These are phyloP conservation scores for Xylocampa areola DNA, from an alignment of 2,888 invertebrate species.

Conservation along the genomic window DNA sequence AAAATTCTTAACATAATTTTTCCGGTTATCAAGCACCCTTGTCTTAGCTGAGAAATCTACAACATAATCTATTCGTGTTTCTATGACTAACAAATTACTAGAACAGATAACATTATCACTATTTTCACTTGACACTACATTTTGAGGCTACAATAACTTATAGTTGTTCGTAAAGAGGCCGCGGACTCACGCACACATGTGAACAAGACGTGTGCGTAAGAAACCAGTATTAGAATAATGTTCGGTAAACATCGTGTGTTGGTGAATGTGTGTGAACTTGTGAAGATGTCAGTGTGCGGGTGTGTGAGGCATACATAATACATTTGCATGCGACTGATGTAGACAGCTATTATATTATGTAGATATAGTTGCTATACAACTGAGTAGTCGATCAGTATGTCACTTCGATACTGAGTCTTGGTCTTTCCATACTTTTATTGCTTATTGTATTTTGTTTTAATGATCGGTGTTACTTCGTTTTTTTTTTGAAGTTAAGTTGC, in stretches of 20 bases:
- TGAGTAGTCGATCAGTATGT: conserved; percentile 82
- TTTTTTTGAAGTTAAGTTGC: neutral
- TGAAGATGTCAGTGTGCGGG: conserved; percentile 48
- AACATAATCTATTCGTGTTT: conserved; percentile 9
- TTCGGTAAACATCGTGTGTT: conserved; percentile 47
- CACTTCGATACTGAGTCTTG: conserved; percentile 63
- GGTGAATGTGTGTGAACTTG: conserved; percentile 37
- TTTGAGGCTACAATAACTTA: conserved; percentile 54
- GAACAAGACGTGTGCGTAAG: conserved; percentile 54
- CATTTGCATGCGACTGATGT: conserved; percentile 78
- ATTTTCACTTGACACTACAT: conserved; percentile 53
- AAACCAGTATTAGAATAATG: conserved; percentile 66
- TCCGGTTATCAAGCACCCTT: neutral
- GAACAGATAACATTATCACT: conserved; percentile 42
- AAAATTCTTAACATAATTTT: no score
- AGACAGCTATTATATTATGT: conserved; percentile 57
- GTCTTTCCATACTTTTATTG: conserved; percentile 38
- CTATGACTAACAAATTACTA: conserved; percentile 33
- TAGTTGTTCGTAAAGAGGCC: conserved; percentile 69
- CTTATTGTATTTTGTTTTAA: conserved; percentile 43
- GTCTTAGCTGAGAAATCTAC: conserved; percentile 1
- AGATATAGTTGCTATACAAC: conserved; percentile 67
- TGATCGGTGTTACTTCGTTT: conserved; percentile 4
- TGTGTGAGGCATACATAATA: conserved; percentile 65
- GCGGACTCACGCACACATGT: conserved; percentile 64